phyloP scores from a whole-genome alignment of 2,113 vertebrate genomes.

The Empidonax traillii region DNA sequence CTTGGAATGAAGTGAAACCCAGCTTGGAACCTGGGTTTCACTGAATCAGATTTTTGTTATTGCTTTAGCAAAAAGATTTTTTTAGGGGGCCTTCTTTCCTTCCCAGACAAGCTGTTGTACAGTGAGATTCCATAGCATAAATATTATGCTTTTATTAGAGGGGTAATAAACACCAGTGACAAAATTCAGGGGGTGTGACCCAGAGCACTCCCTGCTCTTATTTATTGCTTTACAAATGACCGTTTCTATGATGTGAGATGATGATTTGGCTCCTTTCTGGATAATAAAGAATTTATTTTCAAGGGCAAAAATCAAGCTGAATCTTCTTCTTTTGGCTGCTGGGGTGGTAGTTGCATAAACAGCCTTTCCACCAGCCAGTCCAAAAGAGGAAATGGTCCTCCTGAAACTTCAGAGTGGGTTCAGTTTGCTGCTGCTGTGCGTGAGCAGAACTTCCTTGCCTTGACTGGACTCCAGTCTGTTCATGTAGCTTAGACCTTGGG shows the following conservation, averaged over 20 bases:
- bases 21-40: neutral
- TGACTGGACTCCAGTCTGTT: neutral
- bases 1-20: neutral
- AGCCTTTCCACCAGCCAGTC: neutral
- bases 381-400: constrained; percentile 24
- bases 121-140: neutral
- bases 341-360: neutral
- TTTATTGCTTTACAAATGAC: constrained; percentile 41
- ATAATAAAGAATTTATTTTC: constrained; percentile 27
- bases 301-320: neutral
- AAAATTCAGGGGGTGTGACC: neutral
- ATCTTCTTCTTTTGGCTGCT: constrained; percentile 21
- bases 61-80: neutral
- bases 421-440: neutral
- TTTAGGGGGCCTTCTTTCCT: neutral
- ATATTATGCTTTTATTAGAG: neutral
- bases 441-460: neutral
- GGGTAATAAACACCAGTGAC: neutral
- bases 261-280: constrained; percentile 31
- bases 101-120: constrained; percentile 1
- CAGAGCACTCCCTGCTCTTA: neutral
- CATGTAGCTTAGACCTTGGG: neutral
- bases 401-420: neutral
- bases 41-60: neutral
- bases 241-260: neutral